Base-by-base conservation (phyloP, 2,113 vertebrate genomes). In the Strigops habroptila region DNA sequence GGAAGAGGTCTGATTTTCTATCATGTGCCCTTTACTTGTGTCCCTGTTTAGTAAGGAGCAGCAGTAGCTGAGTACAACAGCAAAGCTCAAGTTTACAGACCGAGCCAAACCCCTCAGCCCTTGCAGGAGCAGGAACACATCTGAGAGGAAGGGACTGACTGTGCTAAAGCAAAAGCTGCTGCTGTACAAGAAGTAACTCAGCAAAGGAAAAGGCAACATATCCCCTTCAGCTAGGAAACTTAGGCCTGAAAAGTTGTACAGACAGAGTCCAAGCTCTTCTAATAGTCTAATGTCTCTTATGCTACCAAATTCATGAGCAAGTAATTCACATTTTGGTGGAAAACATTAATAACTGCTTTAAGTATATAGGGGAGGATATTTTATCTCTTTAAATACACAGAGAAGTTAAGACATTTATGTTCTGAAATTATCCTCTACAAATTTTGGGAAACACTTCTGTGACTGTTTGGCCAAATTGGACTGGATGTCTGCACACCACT, bases 311-410 rank as follows among this genome's bases (percentile, higher is more conserved):
- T n/a, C 22, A 39, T 1, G 8, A 77, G 19, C 12, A 41, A 4
- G 6, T 33, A 65, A 52, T 18, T 78, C 44, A 8, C 7, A 23
- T 82, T 85, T 57, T 62, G 24, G n/a, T 37, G 33, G 82, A 68
- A 71, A 85, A 1, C 30, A 31, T 43, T 41, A 55, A 19, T 37
- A 82, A 59, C 2, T 48, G 22, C 17, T 73, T 71, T 23, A 79
- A 30, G 16, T 23, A 55, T 1, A 1, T 1, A 51, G 10, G 6
- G 6, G 6, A 70, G 15, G 9, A 41, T 25, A 12, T 59, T 59
- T 7, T 39, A 7, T 10, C 7, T 75, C 48, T 27, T 12, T 18
- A 2, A 88, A n/a, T 21, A 39, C 7, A 1, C 3, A 59, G 9
- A 39, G 7, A 65, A 57, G 21, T 57, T 33, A 55, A 65, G 14